A percentile compares a stretch with the other conserved stretches of the same genome.
phyloP scores from a whole-genome alignment of 1,140 invertebrate genomes.

The Tetramorium simillimum region DNA sequence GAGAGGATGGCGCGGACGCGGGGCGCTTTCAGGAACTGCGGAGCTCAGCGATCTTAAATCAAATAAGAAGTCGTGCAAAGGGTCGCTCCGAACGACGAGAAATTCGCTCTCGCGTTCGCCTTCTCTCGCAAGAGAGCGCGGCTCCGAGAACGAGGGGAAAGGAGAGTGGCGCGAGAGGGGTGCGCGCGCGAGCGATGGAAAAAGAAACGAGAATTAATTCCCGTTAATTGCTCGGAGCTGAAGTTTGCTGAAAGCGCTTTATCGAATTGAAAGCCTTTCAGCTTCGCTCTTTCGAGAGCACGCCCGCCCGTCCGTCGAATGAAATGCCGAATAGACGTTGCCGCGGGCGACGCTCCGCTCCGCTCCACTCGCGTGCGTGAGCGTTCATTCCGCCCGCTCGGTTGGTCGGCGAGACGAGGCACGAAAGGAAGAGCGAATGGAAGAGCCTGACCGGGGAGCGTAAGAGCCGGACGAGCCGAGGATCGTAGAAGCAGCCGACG shows the following conservation, averaged over 20 bases:
- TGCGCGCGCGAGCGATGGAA: conserved; percentile 62
- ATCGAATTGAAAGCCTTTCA: conserved; percentile 78
- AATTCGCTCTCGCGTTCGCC: conserved; percentile 44
- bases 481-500: conserved; percentile 58
- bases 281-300: conserved; percentile 69
- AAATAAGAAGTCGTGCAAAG: conserved; percentile 61
- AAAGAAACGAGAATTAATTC: conserved; percentile 80
- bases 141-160: not conserved
- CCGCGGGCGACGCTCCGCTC: conserved; percentile 50
- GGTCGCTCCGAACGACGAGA: conserved; percentile 54
- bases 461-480: conserved; percentile 52
- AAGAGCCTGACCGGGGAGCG: conserved; percentile 50
- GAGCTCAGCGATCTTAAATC: conserved; percentile 59
- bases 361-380: conserved; percentile 32
- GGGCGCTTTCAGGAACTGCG: conserved; percentile 38
- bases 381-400: not conserved
- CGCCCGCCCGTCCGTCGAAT: conserved; percentile 53
- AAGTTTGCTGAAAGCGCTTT: conserved; percentile 79
- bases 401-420: conserved; percentile 10
- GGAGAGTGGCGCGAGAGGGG: not conserved
- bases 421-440: conserved; percentile 46
- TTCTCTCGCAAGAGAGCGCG: not conserved
- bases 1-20: not conserved
- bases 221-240: conserved; percentile 80
- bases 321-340: conserved; percentile 73